phyloP scores from a whole-genome alignment of 2,888 invertebrate genomes.

The Fragum sueziense region DNA sequence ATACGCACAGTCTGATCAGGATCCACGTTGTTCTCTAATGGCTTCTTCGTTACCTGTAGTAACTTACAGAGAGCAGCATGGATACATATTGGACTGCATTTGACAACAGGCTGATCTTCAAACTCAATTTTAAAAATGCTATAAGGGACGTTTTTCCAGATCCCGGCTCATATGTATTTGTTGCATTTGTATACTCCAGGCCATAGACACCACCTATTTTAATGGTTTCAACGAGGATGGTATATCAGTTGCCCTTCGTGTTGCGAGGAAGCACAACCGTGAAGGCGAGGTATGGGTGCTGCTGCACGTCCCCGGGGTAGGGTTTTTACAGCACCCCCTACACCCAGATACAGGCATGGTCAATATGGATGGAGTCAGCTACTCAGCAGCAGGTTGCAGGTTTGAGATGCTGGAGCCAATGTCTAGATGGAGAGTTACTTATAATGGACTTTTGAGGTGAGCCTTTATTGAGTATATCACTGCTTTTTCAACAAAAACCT shows the following conservation, averaged over 20 bases:
- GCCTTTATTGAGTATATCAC: no score
- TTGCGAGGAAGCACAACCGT: slow-evolving; percentile 84
- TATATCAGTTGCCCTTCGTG: slow-evolving; percentile 84
- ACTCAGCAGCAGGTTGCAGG: slow-evolving; percentile 83
- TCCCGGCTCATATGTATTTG: no score
- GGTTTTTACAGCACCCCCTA: slow-evolving; percentile 84
- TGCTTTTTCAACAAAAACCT: no score
- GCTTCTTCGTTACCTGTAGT: no score
- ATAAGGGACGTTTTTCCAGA: no score
- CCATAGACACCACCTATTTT: slow-evolving; percentile 83
- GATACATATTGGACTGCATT: no score
- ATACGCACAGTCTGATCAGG: no score
- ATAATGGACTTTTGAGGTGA: slow-evolving; percentile 87
- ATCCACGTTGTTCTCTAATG: no score
- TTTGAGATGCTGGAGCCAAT: slow-evolving; percentile 87
- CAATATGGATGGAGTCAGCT: slow-evolving; percentile 76
- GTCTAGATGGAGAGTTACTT: slow-evolving; percentile 86
- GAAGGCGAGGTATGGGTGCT: slow-evolving; percentile 85
- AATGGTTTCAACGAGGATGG: slow-evolving; percentile 84
- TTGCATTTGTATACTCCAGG: slow-evolving; percentile 79
- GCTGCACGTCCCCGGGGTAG: slow-evolving; percentile 82
- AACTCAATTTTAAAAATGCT: no score
- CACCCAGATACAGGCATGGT: slow-evolving; percentile 84
- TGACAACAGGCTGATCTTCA: no score
- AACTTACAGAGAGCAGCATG: no score